Base-by-base conservation (phyloP, 2,888 invertebrate species). In the Scelioninae gen. 1 region DNA sequence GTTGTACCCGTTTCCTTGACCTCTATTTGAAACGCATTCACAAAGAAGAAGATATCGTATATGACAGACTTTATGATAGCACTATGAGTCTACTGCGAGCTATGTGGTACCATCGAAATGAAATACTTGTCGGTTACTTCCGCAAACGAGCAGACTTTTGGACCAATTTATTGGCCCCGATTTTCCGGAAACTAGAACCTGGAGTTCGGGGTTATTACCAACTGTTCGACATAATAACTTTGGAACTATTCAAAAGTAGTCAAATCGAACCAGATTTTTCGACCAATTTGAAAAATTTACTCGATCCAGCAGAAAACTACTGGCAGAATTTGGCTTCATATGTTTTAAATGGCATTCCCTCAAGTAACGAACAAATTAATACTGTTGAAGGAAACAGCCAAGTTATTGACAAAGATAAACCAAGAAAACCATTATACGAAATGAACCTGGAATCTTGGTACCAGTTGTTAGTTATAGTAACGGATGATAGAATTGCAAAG, bases 21-120 rank as follows among this genome's bases (percentile, higher is more conserved):
- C 87, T 90, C 0, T 92, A 92, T 63, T 78, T 92, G 4, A 85
- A 87, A 34, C 87, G 92, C 13, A 89, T 92, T 23, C 86, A 88
- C 38, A 87, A 92, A 11, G 92, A 92, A 40, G 89, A 90, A 0
- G 88, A 91, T 32, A 91, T 92, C 10, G 88, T 92, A 7, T 89
- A 90, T 51, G 91, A 92, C 74, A 87, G 88, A 32, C 76, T 92
- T 0, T 92, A 92, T 55, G 90, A 92, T 13, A 91, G 91, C 31
- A 92, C 92, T 0, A 92, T 92, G 91, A 91, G 90, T 10, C 83
- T 93, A 0, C 69, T 93, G 4, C 89, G 92, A 16, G 92, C 93
- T 0, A 92, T 93, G 89, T 93, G 93, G 93, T 92, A 91, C 74
- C 90, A 92, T 51, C 90, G 90, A 7, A 92, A 92, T 31, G 92